Conservation (phyloP, 2,888 invertebrate species). For the Sabatieria punctata region DNA sequence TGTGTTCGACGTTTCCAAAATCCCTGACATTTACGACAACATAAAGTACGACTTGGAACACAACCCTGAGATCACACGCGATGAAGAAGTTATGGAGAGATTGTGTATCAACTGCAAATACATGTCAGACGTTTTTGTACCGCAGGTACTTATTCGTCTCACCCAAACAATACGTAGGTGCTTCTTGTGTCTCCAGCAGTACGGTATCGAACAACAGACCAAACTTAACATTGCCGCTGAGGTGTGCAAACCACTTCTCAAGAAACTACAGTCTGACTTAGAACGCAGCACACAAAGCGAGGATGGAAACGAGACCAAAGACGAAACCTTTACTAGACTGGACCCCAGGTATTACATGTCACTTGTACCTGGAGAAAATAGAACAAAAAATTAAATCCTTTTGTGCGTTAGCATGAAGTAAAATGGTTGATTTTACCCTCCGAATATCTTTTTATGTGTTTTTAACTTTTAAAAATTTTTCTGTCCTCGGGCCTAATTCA, state of each 20-base stretch:
- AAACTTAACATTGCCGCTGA: constrained; percentile 91
- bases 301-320: no score
- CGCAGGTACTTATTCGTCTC: constrained; percentile 51
- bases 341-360: constrained; percentile 93
- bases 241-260: constrained; percentile 83
- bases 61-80: constrained; percentile 62
- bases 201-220: constrained; percentile 83
- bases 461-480: no score
- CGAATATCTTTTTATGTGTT: no score
- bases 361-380: neutral
- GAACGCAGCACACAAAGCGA: constrained; percentile 65
- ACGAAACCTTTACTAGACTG: constrained; percentile 82
- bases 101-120: constrained; percentile 77
- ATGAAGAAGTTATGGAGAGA: constrained; percentile 27
- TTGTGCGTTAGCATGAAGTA: no score
- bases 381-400: neutral
- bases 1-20: constrained; percentile 79
- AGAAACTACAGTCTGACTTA: constrained; percentile 83
- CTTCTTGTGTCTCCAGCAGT: no score
- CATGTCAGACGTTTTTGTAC: constrained; percentile 88
- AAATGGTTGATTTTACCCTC: no score
- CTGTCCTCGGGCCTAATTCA: no score
- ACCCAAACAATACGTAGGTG: no score
- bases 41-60: constrained; percentile 78
- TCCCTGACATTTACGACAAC: constrained; percentile 95